These are phyloP conservation scores for Thalassaphorura encarpata DNA, from an alignment of 1,140 invertebrate species.

Conservation along the genomic window DNA sequence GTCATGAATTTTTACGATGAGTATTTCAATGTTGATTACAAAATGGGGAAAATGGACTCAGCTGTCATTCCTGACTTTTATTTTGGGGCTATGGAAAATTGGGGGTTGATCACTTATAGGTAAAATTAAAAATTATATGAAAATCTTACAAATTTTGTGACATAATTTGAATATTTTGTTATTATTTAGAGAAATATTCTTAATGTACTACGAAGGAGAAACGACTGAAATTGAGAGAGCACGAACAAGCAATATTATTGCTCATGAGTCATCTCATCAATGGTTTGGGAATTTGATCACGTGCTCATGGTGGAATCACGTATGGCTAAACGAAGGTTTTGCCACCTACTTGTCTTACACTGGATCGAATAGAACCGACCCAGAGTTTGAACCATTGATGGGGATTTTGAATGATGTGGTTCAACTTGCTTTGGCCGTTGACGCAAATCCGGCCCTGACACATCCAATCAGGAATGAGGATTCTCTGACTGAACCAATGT, in stretches of 20 bases:
- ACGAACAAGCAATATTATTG: constrained; percentile 8
- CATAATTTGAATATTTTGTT: neutral
- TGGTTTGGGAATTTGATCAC: constrained; percentile 28
- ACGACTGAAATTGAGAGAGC: constrained; percentile 18
- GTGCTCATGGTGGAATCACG: constrained; percentile 17
- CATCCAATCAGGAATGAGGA: constrained; percentile 12
- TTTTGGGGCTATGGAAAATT: constrained; percentile 28
- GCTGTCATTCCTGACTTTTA: constrained; percentile 16
- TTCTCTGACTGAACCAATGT: constrained; percentile 7
- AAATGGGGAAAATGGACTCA: constrained; percentile 25
- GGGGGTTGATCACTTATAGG: constrained; percentile 26
- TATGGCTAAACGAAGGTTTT: constrained; percentile 18
- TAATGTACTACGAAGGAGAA: constrained; percentile 14
- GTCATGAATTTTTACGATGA: constrained; percentile 21
- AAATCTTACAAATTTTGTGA: neutral
- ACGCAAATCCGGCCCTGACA: constrained; percentile 3
- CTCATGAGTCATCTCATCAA: constrained; percentile 20
- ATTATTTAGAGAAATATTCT: constrained; percentile 12
- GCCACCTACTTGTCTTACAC: constrained; percentile 13
- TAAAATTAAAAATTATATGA: constrained; percentile 2
- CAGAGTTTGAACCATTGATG: constrained; percentile 10
- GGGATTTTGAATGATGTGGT: constrained; percentile 11
- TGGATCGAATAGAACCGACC: neutral
- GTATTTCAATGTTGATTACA: constrained; percentile 15
- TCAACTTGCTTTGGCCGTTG: constrained; percentile 15